phyloP scores from a whole-genome alignment of 2,797 vertebrate genomes.

The Lagorchestes hirsutus region DNA sequence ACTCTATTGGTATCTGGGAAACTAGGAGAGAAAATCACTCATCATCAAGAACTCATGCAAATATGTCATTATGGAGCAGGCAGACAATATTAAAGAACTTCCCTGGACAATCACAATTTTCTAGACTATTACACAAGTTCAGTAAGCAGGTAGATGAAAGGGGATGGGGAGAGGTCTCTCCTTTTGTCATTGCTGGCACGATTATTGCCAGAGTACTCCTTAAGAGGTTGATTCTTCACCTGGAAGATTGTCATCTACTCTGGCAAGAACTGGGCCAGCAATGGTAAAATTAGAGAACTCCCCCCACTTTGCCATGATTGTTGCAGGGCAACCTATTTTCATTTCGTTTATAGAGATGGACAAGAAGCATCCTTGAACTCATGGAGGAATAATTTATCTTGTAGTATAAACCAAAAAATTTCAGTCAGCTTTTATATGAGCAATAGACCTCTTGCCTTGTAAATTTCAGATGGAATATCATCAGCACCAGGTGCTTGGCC shows the following conservation, averaged over 20 bases:
- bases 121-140: background rate
- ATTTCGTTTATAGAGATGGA: background rate
- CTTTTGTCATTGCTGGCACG: too few species aligned
- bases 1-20: background rate
- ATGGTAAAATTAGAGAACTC: background rate
- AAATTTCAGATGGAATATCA: background rate
- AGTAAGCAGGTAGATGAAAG: too few species aligned
- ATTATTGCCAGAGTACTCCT: too few species aligned
- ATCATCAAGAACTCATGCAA: background rate
- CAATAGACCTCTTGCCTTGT: background rate
- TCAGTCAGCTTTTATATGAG: background rate
- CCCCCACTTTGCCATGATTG: background rate
- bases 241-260: background rate
- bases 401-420: background rate
- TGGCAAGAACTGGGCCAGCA: background rate
- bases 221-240: too few species aligned
- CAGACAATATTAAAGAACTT: background rate
- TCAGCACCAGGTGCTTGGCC: background rate
- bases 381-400: background rate
- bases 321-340: rapidly evolving
- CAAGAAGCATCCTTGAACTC: background rate
- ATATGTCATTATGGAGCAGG: background rate
- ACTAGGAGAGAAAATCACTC: too few species aligned
- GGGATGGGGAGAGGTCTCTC: too few species aligned
- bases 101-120: background rate